Conservation (phyloP, 1,140 invertebrate genomes). For the Achroia grisella region DNA sequence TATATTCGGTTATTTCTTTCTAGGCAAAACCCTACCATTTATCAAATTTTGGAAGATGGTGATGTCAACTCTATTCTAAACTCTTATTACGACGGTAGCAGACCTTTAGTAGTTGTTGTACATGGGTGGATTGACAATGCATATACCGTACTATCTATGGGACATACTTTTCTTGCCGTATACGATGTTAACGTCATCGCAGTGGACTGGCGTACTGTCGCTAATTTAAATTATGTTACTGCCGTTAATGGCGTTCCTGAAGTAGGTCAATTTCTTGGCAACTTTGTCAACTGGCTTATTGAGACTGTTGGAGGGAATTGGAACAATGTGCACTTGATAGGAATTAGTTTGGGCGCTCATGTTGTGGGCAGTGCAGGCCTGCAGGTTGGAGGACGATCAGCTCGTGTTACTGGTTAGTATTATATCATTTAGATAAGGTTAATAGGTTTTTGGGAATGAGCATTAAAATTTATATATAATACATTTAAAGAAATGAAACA, state of each 20-base stretch:
- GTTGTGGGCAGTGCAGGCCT: slow-evolving; percentile 39
- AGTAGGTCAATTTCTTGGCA: slow-evolving; percentile 58
- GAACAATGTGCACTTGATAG: slow-evolving; percentile 24
- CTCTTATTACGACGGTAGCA: slow-evolving; percentile 29
- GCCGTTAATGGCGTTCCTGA: slow-evolving; percentile 66
- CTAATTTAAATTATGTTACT: slow-evolving; percentile 69
- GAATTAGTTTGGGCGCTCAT: slow-evolving; percentile 41
- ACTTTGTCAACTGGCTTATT: slow-evolving; percentile 71
- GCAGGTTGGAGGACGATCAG: slow-evolving; percentile 19
- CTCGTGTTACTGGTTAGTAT: slow-evolving; percentile 31
- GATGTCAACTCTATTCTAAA: slow-evolving; percentile 27
- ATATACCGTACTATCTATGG: slow-evolving; percentile 16
- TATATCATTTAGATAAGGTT: no score
- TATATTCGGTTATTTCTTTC: slow-evolving; percentile 5
- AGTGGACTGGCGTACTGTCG: slow-evolving; percentile 78
- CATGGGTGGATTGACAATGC: slow-evolving; percentile 44
- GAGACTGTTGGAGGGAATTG: no score
- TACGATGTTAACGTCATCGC: slow-evolving; percentile 77
- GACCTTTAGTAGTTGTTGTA: slow-evolving; percentile 27
- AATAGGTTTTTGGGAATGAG: no score
- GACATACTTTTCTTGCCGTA: slow-evolving; percentile 68
- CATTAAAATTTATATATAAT: no score
- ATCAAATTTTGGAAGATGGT: slow-evolving; percentile 28
- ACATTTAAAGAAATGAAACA: no score
- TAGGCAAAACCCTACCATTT: slow-evolving; percentile 31